phyloP scores from a whole-genome alignment of 1,140 invertebrate genomes.

The Sminthurinus signatus region DNA sequence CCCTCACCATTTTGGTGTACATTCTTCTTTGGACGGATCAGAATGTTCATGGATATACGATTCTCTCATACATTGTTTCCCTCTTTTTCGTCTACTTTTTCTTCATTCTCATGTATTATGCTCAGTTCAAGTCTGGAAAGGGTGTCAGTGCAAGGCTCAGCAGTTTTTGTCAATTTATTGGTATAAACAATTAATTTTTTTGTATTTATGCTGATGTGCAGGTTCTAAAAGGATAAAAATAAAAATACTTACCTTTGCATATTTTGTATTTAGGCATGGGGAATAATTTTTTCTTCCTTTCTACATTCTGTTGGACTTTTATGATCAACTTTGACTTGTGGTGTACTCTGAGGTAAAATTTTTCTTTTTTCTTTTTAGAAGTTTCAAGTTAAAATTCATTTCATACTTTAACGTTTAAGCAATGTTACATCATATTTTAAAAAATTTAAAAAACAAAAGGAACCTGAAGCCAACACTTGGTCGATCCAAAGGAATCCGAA shows the following conservation, averaged over 20 bases:
- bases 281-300: conserved; percentile 27
- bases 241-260: not conserved
- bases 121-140: not conserved
- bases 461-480: conserved; percentile 20
- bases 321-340: conserved; percentile 27
- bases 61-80: conserved; percentile 6
- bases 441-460: no score
- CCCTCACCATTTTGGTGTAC: conserved; percentile 20
- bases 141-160: not conserved
- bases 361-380: no score
- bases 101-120: conserved; percentile 1
- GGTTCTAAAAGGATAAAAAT: no score
- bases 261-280: conserved; percentile 7
- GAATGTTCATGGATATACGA: conserved; percentile 34
- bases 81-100: conserved; percentile 33
- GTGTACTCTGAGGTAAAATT: conserved; percentile 19
- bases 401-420: no score
- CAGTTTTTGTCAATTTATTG: not conserved
- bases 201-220: not conserved
- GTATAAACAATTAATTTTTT: conserved; percentile 1
- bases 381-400: no score
- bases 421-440: no score
- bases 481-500: conserved; percentile 23
- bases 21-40: conserved; percentile 26
- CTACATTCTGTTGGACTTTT: conserved; percentile 24